phyloP scores from a whole-genome alignment of 2,113 vertebrate species.

The Ophthalmolycus amberensis region DNA sequence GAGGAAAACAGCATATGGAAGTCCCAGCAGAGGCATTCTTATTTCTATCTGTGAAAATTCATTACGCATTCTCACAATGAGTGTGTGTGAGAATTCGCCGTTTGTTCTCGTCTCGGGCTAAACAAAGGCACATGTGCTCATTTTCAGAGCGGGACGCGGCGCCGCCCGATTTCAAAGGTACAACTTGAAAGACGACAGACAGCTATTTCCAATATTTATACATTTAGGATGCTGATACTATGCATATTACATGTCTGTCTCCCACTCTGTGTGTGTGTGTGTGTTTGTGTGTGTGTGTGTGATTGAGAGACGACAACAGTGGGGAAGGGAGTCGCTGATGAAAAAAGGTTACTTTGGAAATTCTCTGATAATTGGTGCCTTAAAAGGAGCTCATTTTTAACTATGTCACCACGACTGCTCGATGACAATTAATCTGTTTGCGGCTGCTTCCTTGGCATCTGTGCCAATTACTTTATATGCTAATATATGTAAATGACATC shows the following conservation, averaged over 20 bases:
- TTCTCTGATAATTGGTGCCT: conserved; percentile 87
- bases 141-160: conserved; percentile 52
- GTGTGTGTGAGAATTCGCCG: conserved; percentile 46
- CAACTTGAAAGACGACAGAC: conserved; percentile 74
- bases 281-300: conserved; percentile 9
- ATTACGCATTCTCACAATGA: conserved; percentile 64
- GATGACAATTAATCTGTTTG: conserved; percentile 89
- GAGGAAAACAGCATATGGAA: conserved; percentile 61
- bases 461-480: conserved; percentile 89
- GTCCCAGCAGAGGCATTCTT: conserved; percentile 60
- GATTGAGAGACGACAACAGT: conserved; percentile 19
- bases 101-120: conserved; percentile 57
- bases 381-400: conserved; percentile 88
- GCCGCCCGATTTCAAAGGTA: conserved; percentile 68
- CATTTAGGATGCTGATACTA: conserved; percentile 73
- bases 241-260: conserved; percentile 62
- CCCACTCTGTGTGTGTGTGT: conserved; percentile 1
- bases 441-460: conserved; percentile 86
- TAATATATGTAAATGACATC: conserved; percentile 88
- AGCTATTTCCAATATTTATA: conserved; percentile 80
- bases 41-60: conserved; percentile 68
- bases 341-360: conserved; percentile 82
- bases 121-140: conserved; percentile 72
- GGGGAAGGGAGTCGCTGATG: conserved; percentile 59
- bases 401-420: conserved; percentile 84